Base-by-base conservation (phyloP, 2,113 vertebrate species). In the Strix uralensis region DNA sequence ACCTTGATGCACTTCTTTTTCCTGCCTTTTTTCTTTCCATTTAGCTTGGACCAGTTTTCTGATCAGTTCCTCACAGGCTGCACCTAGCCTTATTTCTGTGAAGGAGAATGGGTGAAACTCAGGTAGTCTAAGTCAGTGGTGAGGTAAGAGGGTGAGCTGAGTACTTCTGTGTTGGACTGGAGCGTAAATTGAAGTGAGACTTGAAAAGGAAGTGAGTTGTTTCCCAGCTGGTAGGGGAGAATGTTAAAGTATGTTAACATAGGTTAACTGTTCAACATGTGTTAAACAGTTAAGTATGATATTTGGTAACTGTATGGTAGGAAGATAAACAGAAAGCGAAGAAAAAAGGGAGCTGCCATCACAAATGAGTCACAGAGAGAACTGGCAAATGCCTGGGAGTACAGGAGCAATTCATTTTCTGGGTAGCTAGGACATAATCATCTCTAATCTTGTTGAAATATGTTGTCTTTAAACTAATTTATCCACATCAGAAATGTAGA, bases 401-500 rank as follows among this genome's bases (percentile, higher is more conserved):
- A 51, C 29, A 66, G 44, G 49, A 91, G 44, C 59, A 84, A 66
- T 40, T 90, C 86, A 46, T 96, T 96, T 93, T 78, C 78, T 83
- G 62, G 40, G 25, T 75, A 90, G 67, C 42, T 80, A 62, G 79
- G 27, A 66, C 42, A 52, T 90, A 55, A 66, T 85, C 15, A 71
- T 88, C 62, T 94, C 69, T 92, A 94, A 91, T 96, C 69, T 74
- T 88, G 15, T 79, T 96, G 67, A 95, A 94, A 81, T 93, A 91
- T 47, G 49, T 91, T 96, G 80, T 94, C 63, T 97, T 95, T 73
- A 94, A 94, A 93, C 69, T 78, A 96, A 96, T 97, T 93, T 96
- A 94, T 97, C 85, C 63, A 47, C 42, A 86, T 96, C 89, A 93
- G 27, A 94, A 96, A 97, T 94, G 58, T 88, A 69, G 91, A 96